Evolutionary conservation across 2,888 invertebrate species (phyloP), one percentile per base, ranked within the genome.

Genomic region (Epinotia ramella): DNA sequence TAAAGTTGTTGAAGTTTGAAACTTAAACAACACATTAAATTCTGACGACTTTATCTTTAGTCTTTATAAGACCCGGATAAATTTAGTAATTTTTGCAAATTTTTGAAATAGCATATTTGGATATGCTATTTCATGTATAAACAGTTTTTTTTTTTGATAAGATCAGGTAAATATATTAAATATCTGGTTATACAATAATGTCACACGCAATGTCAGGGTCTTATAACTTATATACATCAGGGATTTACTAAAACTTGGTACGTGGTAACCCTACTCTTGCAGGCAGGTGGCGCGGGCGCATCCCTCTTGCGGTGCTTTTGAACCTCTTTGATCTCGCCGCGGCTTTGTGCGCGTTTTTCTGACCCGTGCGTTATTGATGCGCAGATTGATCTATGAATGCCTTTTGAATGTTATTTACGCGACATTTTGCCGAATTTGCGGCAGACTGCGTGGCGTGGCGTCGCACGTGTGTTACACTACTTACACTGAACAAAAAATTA

Each of bases 201-300:
- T 40, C 33, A 7, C 6, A 40, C 40, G 40, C 9, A 0, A 40
- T 40, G 40, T 40, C 40, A 40, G 40, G 40, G 7, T 33, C 0
- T 40, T 40, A 7, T 40, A 9, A 40, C 40, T 20, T 20, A 44
- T n/a, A n/a, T n/a, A n/a, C n/a, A 49, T 49, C 49, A 5, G 16
- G 16, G 16, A 46, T 46, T 49, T 49, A 53, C 49, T 49, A 5
- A 5, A n/a, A 53, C 6, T 53, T 53, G n/a, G n/a, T n/a, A 53
- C 7, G 53, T 53, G 53, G 53, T 53, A 53, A 53, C 53, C 16
- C 53, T 53, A 53, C 53, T 28, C 24, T 9, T 9, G 40, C 7
- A 53, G 53, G 90, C 94, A 94, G 94, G 94, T 93, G 94, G 92
- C 88, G 87, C 87, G 89, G 89, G 88, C 87, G 88, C 87, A 85